These are phyloP conservation scores for Heloderma charlesbogerti DNA, from an alignment of 2,113 vertebrate genomes.

Conservation along the genomic window DNA sequence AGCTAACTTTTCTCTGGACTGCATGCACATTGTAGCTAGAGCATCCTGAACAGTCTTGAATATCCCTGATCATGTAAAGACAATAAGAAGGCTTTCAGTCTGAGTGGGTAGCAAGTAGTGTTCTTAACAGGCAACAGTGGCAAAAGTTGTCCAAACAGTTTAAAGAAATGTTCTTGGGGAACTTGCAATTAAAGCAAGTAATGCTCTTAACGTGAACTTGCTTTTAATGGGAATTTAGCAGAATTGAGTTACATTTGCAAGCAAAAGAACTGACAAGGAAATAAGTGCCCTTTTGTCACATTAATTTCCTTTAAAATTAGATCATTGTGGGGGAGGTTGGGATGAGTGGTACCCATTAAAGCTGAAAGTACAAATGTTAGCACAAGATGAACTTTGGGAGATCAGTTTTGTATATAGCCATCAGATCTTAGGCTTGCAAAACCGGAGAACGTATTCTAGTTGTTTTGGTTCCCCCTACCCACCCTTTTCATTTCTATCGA, in stretches of 20 bases:
- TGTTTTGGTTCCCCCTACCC: not conserved
- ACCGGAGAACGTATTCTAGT: too few relatives aligned
- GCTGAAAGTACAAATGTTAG: not conserved
- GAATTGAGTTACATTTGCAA: not conserved
- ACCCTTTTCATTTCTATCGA: accelerated
- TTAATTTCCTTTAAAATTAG: slow-evolving; percentile 10
- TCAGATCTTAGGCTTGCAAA: not conserved
- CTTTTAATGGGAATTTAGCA: not conserved
- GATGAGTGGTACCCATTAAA: not conserved
- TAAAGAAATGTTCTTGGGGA: not conserved
- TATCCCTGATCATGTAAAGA: not conserved
- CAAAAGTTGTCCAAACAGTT: not conserved
- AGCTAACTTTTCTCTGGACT: not conserved
- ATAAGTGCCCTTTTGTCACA: slow-evolving; percentile 3
- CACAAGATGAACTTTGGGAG: accelerated
- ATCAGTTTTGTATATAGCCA: accelerated
- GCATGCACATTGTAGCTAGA: not conserved
- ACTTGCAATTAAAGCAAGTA: not conserved
- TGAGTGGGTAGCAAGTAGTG: too few relatives aligned
- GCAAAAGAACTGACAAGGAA: not conserved
- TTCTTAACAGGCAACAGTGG: not conserved
- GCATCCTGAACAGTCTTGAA: not conserved
- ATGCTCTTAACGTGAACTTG: slow-evolving; percentile 3
- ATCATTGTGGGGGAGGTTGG: not conserved
- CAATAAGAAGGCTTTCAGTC: too few relatives aligned